phyloP scores from a whole-genome alignment of 2,113 vertebrate species.

The Nansenia antarctica region DNA sequence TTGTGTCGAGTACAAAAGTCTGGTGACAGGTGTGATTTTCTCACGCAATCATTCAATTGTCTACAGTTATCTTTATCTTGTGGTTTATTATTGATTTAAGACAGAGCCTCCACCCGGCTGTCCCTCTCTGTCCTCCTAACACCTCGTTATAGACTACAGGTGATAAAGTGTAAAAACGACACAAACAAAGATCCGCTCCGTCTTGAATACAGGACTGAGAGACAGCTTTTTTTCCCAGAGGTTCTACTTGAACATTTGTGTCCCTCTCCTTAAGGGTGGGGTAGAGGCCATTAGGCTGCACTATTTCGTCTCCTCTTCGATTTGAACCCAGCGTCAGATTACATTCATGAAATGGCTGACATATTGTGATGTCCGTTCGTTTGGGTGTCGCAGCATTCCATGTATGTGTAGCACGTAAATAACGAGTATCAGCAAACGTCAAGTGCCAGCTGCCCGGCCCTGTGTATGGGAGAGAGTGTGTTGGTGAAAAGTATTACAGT shows the following conservation, averaged over 20 bases:
- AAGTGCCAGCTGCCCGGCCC: no score
- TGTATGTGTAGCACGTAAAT: conserved; percentile 50
- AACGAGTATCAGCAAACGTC: conserved; percentile 11
- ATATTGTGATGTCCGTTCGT: conserved; percentile 39
- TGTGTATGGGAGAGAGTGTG: not conserved
- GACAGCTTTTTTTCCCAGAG: conserved; percentile 10
- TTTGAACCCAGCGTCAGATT: conserved; percentile 31
- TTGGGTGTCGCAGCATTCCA: conserved; percentile 47
- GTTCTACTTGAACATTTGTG: not conserved
- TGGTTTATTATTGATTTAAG: conserved; percentile 1
- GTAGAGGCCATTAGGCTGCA: conserved; percentile 3
- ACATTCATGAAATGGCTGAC: conserved; percentile 49
- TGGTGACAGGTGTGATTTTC: conserved; percentile 1
- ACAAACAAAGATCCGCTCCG: conserved; percentile 3
- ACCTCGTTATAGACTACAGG: not conserved
- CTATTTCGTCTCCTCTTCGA: conserved; percentile 17
- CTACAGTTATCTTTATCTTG: not conserved
- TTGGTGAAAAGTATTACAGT: not conserved
- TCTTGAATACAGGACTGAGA: not conserved
- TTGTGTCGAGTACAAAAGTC: not conserved
- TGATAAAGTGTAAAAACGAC: not conserved
- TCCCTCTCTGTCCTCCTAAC: not conserved
- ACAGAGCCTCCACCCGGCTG: not conserved
- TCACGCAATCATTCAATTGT: not conserved
- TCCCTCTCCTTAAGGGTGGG: conserved; percentile 3